These are phyloP conservation scores for Danio aesculapii DNA, from an alignment of 2,797 vertebrate genomes.

Conservation along the genomic window DNA sequence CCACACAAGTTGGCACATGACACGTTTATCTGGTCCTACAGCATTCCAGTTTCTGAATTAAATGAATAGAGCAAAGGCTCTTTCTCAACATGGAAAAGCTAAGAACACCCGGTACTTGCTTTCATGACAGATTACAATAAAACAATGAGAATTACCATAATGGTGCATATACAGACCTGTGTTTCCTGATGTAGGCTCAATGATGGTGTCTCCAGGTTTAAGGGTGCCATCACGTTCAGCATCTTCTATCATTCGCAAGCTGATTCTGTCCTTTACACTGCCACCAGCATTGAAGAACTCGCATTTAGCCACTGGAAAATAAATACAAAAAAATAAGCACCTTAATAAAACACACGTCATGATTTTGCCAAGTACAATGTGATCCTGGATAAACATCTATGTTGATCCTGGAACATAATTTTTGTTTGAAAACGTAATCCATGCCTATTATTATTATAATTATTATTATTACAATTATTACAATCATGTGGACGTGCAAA, in stretches of 20 bases:
- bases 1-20: not conserved
- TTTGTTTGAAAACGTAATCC: not conserved
- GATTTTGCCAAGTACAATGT: too few relatives aligned
- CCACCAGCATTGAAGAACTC: conserved; percentile 97
- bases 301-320: conserved; percentile 91
- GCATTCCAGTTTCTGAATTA: not conserved
- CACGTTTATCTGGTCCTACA: not conserved
- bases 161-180: conserved; percentile 81
- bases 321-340: not conserved
- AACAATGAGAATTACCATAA: not conserved
- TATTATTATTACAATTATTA: too few relatives aligned
- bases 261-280: conserved; percentile 96
- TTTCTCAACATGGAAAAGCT: not conserved
- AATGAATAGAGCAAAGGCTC: not conserved
- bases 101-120: not conserved
- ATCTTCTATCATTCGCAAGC: conserved; percentile 95
- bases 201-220: conserved; percentile 94
- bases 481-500: too few relatives aligned
- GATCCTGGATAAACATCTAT: too few relatives aligned
- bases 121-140: not conserved
- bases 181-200: conserved; percentile 97
- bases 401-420: too few relatives aligned
- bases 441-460: too few relatives aligned
- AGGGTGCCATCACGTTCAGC: conserved; percentile 87
- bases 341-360: not conserved